phyloP scores from a whole-genome alignment of 2,113 vertebrate genomes.

The Pseudorectes ferrugineus region DNA sequence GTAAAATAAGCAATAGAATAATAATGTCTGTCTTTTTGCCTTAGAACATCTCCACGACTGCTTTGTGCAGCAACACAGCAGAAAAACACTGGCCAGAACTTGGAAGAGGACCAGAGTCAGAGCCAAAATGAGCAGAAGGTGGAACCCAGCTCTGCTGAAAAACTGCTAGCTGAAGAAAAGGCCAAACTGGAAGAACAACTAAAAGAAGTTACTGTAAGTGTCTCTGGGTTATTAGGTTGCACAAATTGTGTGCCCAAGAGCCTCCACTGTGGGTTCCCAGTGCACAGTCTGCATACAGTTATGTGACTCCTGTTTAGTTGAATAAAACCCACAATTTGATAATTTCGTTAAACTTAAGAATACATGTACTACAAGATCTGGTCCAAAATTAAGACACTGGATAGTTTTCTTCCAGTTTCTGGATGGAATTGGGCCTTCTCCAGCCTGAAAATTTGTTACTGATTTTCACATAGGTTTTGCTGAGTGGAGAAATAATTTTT shows the following conservation, averaged over 20 bases:
- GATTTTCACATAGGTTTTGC: background rate
- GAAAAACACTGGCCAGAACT: slow-evolving; percentile 75
- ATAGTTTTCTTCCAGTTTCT: background rate
- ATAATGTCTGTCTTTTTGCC: background rate
- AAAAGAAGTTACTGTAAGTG: slow-evolving; percentile 84
- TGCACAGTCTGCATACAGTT: background rate
- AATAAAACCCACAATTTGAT: background rate
- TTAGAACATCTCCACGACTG: slow-evolving; percentile 71
- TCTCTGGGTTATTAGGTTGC: background rate
- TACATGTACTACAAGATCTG: background rate
- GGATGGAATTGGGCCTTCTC: background rate
- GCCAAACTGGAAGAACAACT: slow-evolving; percentile 87
- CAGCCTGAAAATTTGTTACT: background rate
- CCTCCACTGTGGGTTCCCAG: rapidly evolving
- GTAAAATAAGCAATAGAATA: background rate
- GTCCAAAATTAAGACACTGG: background rate
- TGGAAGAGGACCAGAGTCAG: slow-evolving; percentile 79
- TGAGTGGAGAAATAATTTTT: background rate
- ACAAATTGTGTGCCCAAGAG: background rate
- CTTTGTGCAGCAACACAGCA: slow-evolving; percentile 87
- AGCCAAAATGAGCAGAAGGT: slow-evolving; percentile 67
- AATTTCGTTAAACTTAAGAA: background rate
- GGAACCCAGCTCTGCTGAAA: slow-evolving; percentile 73
- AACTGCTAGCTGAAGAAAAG: slow-evolving; percentile 81
- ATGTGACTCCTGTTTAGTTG: background rate